Evolutionary conservation across 2,888 invertebrate species (phyloP).

Genomic region (Siphonodentalium dalli): DNA sequence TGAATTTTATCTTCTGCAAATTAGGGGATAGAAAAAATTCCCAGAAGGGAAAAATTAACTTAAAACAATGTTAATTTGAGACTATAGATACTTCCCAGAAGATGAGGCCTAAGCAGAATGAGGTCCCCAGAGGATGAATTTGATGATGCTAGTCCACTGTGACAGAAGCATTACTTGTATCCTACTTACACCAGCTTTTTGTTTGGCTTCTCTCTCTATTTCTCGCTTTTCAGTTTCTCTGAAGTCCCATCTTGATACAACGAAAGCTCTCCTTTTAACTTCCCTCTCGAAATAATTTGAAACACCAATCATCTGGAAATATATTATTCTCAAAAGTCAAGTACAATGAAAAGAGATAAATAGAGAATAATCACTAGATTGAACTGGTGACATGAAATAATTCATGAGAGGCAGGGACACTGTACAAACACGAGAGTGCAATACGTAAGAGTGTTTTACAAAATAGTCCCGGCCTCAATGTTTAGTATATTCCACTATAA

Average conservation of each 20-base stretch:
- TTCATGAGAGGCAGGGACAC: too few species aligned
- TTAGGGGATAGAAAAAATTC: not conserved
- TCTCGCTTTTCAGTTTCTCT: slow-evolving; percentile 64
- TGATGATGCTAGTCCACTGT: not conserved
- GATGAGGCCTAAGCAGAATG: not conserved
- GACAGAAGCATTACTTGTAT: too few species aligned
- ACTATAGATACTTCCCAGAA: not conserved
- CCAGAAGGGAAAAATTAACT: not conserved
- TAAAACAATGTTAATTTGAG: not conserved
- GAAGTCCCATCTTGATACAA: slow-evolving; percentile 64
- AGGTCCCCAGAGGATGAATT: not conserved
- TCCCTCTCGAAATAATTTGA: slow-evolving; percentile 64
- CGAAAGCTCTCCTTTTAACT: slow-evolving; percentile 61
- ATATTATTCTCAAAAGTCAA: slow-evolving; percentile 1
- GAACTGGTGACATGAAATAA: too few species aligned
- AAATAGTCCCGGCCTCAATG: too few species aligned
- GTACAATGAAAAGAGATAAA: not conserved
- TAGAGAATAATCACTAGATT: too few species aligned
- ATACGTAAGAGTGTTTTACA: too few species aligned
- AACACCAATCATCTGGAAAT: slow-evolving; percentile 42
- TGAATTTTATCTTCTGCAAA: not conserved
- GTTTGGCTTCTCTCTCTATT: slow-evolving; percentile 57
- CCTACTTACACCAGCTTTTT: slow-evolving; percentile 62
- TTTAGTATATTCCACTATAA: too few species aligned
- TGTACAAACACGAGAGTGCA: too few species aligned